Percentiles rank a stretch among this genome's conserved stretches.
These are phyloP conservation scores for Apolygus lucorum DNA, from an alignment of 1,140 invertebrate species.

Conservation along the genomic window DNA sequence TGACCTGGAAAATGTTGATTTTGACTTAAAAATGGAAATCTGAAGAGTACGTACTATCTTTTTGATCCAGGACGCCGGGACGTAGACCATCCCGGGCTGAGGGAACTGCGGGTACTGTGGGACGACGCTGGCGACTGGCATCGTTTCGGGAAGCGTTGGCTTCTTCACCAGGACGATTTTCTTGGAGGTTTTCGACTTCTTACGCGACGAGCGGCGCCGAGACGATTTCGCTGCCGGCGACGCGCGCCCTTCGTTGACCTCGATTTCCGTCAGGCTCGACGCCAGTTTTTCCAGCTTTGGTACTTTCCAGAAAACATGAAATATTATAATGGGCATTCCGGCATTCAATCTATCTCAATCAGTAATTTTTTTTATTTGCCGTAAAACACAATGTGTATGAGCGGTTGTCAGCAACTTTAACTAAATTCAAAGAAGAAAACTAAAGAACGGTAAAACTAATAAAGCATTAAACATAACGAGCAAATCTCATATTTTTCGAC, in stretches of 20 bases:
- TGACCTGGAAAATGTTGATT: too few species aligned
- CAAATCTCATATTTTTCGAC: too few species aligned
- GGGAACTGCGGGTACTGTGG: neutral
- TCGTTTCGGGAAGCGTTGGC: neutral
- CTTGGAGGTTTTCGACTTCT: neutral
- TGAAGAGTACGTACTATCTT: neutral
- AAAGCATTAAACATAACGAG: too few species aligned
- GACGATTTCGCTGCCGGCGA: too few species aligned
- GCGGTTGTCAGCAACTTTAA: too few species aligned
- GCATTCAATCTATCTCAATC: too few species aligned
- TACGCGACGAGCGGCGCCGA: too few species aligned
- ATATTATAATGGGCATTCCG: neutral
- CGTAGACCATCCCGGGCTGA: neutral
- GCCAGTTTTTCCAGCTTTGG: conserved; percentile 1
- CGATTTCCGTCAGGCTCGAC: neutral
- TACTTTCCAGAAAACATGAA: neutral
- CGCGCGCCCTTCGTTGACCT: neutral
- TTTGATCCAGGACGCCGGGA: conserved; percentile 4
- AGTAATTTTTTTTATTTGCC: too few species aligned
- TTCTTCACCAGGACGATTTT: neutral
- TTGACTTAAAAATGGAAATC: neutral
- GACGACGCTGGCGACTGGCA: too few species aligned
- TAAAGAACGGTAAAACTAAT: too few species aligned
- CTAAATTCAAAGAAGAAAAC: too few species aligned
- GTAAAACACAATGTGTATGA: too few species aligned